Evolutionary conservation across 23 tunicate genomes (phyloP).

Genomic region (Ascidia mentula): DNA sequence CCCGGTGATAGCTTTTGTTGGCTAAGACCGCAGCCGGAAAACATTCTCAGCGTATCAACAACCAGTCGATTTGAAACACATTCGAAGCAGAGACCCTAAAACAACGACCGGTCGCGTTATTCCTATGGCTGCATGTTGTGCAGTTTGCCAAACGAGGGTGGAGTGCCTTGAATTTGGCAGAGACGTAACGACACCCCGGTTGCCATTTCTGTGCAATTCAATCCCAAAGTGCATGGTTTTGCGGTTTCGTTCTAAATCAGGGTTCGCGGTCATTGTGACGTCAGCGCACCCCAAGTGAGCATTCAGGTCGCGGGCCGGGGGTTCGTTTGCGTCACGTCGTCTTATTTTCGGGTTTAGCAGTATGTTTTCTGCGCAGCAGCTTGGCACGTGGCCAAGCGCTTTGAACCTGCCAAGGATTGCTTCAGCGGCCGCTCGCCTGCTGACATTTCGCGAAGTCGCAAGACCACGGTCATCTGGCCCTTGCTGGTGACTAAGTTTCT

Average conservation of each 20-base stretch:
- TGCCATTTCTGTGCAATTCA: not conserved
- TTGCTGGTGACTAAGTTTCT: not conserved
- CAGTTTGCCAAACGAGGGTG: too few species aligned
- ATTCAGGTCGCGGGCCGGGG: not conserved
- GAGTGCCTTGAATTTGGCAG: too few species aligned
- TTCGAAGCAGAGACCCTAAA: too few species aligned
- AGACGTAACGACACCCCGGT: too few species aligned
- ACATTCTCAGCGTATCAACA: too few species aligned
- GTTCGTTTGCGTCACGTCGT: conserved; percentile 4
- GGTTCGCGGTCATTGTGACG: conserved; percentile 1
- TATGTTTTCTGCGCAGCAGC: conserved; percentile 11
- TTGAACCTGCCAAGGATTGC: conserved; percentile 25
- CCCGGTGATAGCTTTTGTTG: too few species aligned
- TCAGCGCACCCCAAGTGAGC: conserved; percentile 14
- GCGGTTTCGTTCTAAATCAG: conserved; percentile 9
- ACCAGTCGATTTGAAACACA: too few species aligned
- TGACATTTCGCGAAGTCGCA: not conserved
- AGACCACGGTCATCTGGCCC: not conserved
- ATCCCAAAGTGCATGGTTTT: not conserved
- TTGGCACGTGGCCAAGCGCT: conserved; percentile 10
- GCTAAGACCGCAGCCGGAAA: too few species aligned
- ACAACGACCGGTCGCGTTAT: too few species aligned
- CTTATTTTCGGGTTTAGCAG: conserved; percentile 7
- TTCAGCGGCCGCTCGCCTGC: not conserved
- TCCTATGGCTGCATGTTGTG: too few species aligned